Evolutionary conservation across 2,113 vertebrate genomes (phyloP).

Genomic region (Paralichthys olivaceus): DNA sequence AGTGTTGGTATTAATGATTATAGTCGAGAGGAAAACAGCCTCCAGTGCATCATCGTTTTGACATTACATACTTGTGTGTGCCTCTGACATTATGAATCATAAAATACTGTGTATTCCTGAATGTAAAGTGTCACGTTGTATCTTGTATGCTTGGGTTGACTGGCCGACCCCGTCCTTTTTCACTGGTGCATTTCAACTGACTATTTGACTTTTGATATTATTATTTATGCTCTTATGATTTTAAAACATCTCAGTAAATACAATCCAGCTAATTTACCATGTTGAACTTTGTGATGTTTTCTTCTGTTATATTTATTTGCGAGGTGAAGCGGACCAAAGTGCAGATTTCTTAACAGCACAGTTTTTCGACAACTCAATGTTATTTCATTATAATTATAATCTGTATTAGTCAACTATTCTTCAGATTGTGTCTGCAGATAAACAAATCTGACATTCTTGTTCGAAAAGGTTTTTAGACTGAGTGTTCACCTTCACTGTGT

Average conservation of each 20-base stretch:
- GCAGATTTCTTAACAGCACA: too few relatives aligned
- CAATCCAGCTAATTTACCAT: not conserved
- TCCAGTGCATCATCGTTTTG: not conserved
- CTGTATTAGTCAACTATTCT: too few relatives aligned
- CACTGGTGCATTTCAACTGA: not conserved
- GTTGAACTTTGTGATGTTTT: not conserved
- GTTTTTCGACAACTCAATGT: too few relatives aligned
- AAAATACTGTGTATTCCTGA: conserved; percentile 13
- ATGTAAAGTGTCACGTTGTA: conserved; percentile 10
- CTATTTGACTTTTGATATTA: not conserved
- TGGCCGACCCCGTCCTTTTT: not conserved
- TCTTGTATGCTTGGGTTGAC: conserved; percentile 13
- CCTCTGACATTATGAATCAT: conserved; percentile 38
- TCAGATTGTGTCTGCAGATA: too few relatives aligned
- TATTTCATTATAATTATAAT: too few relatives aligned
- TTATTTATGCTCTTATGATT: not conserved
- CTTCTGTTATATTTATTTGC: too few relatives aligned
- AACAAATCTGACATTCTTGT: not conserved
- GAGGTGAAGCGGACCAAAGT: too few relatives aligned
- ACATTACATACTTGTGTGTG: not conserved
- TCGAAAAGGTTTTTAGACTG: not conserved
- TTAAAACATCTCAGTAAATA: not conserved
- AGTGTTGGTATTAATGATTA: not conserved
- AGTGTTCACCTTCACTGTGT: not conserved
- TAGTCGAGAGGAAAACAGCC: not conserved